phyloP scores from a whole-genome alignment of 2,113 vertebrate genomes.

The Hydropotes inermis region DNA sequence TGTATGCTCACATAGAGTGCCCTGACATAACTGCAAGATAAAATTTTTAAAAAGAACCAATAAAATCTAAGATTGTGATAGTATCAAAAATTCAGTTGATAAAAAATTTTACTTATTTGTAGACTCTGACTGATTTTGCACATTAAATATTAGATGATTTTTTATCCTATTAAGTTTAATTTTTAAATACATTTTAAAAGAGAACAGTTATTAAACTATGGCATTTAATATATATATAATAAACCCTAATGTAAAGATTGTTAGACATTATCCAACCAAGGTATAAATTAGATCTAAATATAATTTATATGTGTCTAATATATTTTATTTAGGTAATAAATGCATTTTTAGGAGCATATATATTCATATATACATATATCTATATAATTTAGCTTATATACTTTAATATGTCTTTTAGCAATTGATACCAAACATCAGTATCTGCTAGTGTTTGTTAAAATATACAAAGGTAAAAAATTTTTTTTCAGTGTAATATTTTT shows the following conservation, averaged over 20 bases:
- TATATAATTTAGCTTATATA: not conserved
- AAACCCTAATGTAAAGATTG: not conserved
- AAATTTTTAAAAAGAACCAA: not conserved
- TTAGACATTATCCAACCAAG: not conserved
- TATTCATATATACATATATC: not conserved
- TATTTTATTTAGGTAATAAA: not conserved
- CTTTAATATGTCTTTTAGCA: not conserved
- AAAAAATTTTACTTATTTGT: not conserved
- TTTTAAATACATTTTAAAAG: not conserved
- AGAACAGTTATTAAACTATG: not conserved
- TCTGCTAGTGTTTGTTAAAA: not conserved
- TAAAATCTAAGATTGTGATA: not conserved
- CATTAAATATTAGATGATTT: not conserved
- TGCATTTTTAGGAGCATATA: not conserved
- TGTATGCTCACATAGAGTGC: not conserved
- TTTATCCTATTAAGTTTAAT: not conserved
- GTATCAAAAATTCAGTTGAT: not conserved
- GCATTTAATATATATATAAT: not conserved
- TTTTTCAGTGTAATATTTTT: not conserved
- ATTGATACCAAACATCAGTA: not conserved
- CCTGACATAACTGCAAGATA: not conserved
- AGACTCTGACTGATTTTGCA: not conserved
- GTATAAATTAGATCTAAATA: not conserved
- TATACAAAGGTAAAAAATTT: not conserved
- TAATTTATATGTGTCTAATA: not conserved